Base-by-base conservation (phyloP, 2,888 invertebrate species). In the Agrochola lychnidis region DNA sequence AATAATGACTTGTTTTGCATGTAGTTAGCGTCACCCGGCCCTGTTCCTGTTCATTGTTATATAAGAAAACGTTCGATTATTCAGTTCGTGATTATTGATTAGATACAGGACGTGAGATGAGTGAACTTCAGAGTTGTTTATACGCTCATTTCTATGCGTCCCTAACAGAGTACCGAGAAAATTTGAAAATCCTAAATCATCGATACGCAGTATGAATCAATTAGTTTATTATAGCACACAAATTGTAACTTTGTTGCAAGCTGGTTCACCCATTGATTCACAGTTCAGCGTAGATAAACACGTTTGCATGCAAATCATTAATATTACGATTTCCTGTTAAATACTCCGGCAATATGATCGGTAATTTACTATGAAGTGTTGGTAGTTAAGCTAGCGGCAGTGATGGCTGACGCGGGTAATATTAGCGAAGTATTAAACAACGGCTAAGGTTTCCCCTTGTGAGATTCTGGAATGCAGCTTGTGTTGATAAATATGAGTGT, bases 1-100 rank as follows among this genome's bases (percentile, higher is more conserved):
- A 83, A 79, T 85, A 87, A 86, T 86, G 70, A 74, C 78, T 82
- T 82, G 83, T 80, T 89, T 89, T 85, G 88, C 88, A 89, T 90
- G 87, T 87, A 76, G 73, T 87, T 81, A 82, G 82, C 79, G 84
- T 82, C 83, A 81, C 78, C 45, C 77, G 66, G 82, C 70, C 72
- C 78, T 84, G 85, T 87, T 86, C 87, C 84, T 85, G 86, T 77
- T 86, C 87, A 89, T 88, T 85, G 89, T 90, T 88, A 84, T 87
- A 83, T 71, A 87, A 85, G 84, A 78, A 82, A 72, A 45, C 80
- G 82, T 66, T 64, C 77, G 62, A 82, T 84, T 90, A 91, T 90
- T 91, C 91, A 68, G 80, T 82, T 88, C 87, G 88, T 89, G 89
- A 85, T 88, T 85, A 89, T 88, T 88, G 87, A 89, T 88, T 82